A percentile compares a stretch with the other conserved stretches of the same genome.
phyloP scores from a whole-genome alignment of 92 coral and sea anemone species.

The Meandrina meandrites region DNA sequence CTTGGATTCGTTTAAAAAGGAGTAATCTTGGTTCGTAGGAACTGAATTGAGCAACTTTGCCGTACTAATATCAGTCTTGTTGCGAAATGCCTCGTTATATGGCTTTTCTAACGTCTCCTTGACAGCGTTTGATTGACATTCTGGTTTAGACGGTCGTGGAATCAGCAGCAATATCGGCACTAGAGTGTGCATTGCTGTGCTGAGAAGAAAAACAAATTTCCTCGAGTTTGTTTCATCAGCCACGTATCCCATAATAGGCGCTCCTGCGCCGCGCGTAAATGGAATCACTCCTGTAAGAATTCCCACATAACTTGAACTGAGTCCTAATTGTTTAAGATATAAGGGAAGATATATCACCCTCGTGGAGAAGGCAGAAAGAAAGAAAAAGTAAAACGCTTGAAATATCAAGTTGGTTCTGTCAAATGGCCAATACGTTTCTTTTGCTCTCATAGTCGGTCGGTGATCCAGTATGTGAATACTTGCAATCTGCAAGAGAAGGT shows the following conservation, averaged over 20 bases:
- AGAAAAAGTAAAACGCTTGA: slow-evolving; percentile 53
- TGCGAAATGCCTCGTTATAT: not conserved
- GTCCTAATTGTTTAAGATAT: slow-evolving; percentile 62
- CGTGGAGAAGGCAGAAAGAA: slow-evolving; percentile 51
- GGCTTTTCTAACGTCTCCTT: not conserved
- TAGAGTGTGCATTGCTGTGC: slow-evolving; percentile 35
- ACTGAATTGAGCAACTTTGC: not conserved
- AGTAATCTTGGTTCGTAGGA: too few species aligned
- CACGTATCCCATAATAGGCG: slow-evolving; percentile 49
- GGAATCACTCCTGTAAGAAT: slow-evolving; percentile 59
- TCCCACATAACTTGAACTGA: slow-evolving; percentile 60
- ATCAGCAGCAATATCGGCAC: slow-evolving; percentile 53
- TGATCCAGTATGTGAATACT: too few species aligned
- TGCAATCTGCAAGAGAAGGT: not conserved
- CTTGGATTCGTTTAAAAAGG: too few species aligned
- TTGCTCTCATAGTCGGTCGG: not conserved
- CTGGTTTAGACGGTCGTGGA: slow-evolving; percentile 33
- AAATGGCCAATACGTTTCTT: not conserved
- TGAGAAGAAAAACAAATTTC: slow-evolving; percentile 47
- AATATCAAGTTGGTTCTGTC: not conserved
- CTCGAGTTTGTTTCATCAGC: slow-evolving; percentile 61
- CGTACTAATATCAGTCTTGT: not conserved
- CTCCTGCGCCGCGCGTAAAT: slow-evolving; percentile 60
- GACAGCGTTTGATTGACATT: not conserved
- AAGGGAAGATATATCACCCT: slow-evolving; percentile 51